These are phyloP conservation scores for Hippocampus comes DNA, from an alignment of 2,113 vertebrate genomes.

Conservation along the genomic window DNA sequence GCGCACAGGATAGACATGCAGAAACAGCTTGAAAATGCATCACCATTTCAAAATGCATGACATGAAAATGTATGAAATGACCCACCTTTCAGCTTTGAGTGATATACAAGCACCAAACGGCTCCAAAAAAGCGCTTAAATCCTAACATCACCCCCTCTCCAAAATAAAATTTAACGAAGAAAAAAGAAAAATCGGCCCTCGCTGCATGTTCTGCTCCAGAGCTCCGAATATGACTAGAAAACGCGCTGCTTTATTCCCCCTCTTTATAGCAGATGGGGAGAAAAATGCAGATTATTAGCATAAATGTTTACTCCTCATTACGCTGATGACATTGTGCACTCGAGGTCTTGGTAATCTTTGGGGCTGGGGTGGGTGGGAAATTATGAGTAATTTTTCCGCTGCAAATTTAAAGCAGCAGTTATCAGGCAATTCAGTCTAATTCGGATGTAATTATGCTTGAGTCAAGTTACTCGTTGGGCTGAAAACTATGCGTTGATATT, in stretches of 20 bases:
- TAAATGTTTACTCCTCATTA: slow-evolving; percentile 99
- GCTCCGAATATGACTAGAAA: slow-evolving; percentile 96
- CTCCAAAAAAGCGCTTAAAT: slow-evolving; percentile 4
- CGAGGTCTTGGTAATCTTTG: slow-evolving; percentile 99
- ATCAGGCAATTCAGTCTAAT: slow-evolving; percentile 99
- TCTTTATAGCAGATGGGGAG: slow-evolving; percentile 99
- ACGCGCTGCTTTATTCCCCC: slow-evolving; percentile 96
- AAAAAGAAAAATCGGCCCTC: slow-evolving; percentile 77
- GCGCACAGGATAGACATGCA: too few relatives aligned
- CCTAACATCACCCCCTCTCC: not conserved
- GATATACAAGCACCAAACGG: slow-evolving; percentile 53
- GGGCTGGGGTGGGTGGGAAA: slow-evolving; percentile 82
- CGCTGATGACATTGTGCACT: slow-evolving; percentile 99
- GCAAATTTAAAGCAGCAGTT: slow-evolving; percentile 99
- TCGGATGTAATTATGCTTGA: slow-evolving; percentile 99
- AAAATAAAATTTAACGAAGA: slow-evolving; percentile 33
- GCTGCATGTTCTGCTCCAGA: slow-evolving; percentile 80
- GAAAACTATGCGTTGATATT: slow-evolving; percentile 99
- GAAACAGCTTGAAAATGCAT: too few relatives aligned
- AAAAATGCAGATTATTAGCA: slow-evolving; percentile 99
- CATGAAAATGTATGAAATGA: slow-evolving; percentile 9
- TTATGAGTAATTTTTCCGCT: slow-evolving; percentile 97
- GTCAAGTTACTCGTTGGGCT: slow-evolving; percentile 98
- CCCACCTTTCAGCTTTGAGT: slow-evolving; percentile 81
- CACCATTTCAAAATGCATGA: not conserved